phyloP scores from a whole-genome alignment of 1,140 invertebrate species.

The Rhagoletis zephyria region DNA sequence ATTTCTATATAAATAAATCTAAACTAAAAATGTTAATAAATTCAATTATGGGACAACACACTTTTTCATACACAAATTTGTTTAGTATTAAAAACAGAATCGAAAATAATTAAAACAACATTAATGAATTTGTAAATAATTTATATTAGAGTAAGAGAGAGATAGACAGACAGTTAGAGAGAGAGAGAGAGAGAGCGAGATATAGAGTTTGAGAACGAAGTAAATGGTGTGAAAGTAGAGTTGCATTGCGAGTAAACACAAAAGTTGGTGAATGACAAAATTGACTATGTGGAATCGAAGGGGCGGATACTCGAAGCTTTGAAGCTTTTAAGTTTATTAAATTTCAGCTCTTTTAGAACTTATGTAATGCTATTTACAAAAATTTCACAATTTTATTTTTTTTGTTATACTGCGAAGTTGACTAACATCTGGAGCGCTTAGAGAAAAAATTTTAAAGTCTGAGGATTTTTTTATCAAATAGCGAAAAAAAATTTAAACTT shows the following conservation, averaged over 20 bases:
- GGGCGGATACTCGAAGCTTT: background rate
- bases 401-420: too few species aligned
- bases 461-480: too few species aligned
- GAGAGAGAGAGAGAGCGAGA: constrained; percentile 39
- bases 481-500: too few species aligned
- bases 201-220: constrained; percentile 34
- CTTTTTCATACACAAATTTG: constrained; percentile 9
- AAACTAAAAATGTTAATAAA: constrained; percentile 1
- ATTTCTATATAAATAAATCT: background rate
- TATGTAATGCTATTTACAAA: too few species aligned
- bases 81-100: constrained; percentile 22
- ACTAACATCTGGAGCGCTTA: too few species aligned
- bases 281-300: constrained; percentile 22
- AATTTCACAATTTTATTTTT: too few species aligned
- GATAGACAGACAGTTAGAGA: constrained; percentile 34
- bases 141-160: constrained; percentile 43
- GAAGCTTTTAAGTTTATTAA: too few species aligned
- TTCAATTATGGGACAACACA: constrained; percentile 19
- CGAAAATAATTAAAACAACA: background rate
- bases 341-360: too few species aligned
- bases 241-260: constrained; percentile 48
- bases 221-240: constrained; percentile 32
- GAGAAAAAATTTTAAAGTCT: too few species aligned
- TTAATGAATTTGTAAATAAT: constrained; percentile 39
- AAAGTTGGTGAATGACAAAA: constrained; percentile 31